phyloP scores from a whole-genome alignment of 2,888 invertebrate species.

The Tiliacea citrago region DNA sequence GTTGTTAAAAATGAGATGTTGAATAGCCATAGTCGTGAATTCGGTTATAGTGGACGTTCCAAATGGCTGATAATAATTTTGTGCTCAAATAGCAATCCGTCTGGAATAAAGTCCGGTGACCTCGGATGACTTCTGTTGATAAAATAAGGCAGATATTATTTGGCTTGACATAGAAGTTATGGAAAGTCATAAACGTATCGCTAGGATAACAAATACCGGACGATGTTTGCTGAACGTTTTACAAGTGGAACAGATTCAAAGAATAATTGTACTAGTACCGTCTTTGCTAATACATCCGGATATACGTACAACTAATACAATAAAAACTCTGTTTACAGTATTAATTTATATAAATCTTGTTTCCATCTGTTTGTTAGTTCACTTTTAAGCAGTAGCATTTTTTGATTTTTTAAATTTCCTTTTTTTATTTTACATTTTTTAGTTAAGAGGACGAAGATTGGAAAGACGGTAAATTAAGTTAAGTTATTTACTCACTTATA shows the following conservation, averaged over 20 bases:
- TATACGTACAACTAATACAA: not conserved
- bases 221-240: slow-evolving; percentile 8
- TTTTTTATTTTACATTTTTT: too few relatives aligned
- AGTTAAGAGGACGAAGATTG: too few relatives aligned
- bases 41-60: slow-evolving; percentile 26
- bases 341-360: too few relatives aligned
- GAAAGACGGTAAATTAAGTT: too few relatives aligned
- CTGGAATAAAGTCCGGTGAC: slow-evolving; percentile 7
- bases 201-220: slow-evolving; percentile 15
- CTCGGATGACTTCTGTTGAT: slow-evolving; percentile 14
- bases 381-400: too few relatives aligned
- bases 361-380: too few relatives aligned
- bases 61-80: slow-evolving; percentile 40
- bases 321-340: too few relatives aligned
- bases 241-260: slow-evolving; percentile 7
- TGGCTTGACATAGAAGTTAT: not conserved
- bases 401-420: too few relatives aligned
- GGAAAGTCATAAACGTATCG: slow-evolving; percentile 6
- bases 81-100: slow-evolving; percentile 25
- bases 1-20: slow-evolving; percentile 8
- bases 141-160: slow-evolving; percentile 28
- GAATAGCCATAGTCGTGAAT: slow-evolving; percentile 32
- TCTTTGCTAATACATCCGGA: not conserved
- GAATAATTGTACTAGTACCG: not conserved
- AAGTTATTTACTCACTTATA: too few relatives aligned